These are phyloP conservation scores for Panagrolaimus sp. DNA, from an alignment of 1,140 invertebrate genomes.

Conservation along the genomic window DNA sequence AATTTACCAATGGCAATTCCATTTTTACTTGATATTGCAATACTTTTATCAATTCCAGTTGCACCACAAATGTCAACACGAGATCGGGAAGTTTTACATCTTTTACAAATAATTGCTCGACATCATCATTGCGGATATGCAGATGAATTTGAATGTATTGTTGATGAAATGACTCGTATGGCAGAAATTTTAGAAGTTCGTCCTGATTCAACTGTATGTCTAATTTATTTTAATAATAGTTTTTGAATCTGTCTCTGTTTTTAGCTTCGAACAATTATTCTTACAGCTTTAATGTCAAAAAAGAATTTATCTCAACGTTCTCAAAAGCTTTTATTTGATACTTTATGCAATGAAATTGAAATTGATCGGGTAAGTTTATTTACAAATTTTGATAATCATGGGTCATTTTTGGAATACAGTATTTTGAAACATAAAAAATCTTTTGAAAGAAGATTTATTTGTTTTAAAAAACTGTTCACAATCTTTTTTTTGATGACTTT, in stretches of 20 bases:
- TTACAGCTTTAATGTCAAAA: background rate
- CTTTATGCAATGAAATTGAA: background rate
- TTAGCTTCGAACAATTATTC: background rate
- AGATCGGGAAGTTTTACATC: background rate
- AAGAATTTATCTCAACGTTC: constrained; percentile 5
- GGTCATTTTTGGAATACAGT: background rate
- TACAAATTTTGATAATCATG: background rate
- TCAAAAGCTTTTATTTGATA: background rate
- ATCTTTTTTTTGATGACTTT: no score
- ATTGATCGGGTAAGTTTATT: background rate
- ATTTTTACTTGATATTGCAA: background rate
- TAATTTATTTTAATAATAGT: no score
- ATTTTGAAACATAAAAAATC: no score
- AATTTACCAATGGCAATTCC: constrained; percentile 6
- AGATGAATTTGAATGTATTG: constrained; percentile 8
- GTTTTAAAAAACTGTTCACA: no score
- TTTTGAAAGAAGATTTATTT: no score
- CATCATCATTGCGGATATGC: constrained; percentile 8
- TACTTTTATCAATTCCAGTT: background rate
- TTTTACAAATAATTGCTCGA: background rate
- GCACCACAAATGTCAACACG: constrained; percentile 5
- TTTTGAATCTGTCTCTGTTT: no score
- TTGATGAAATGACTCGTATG: background rate
- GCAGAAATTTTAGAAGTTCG: constrained; percentile 3
- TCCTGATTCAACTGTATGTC: background rate